These are phyloP conservation scores for Nipponia nippon DNA, from an alignment of 2,113 vertebrate species.

Conservation along the genomic window DNA sequence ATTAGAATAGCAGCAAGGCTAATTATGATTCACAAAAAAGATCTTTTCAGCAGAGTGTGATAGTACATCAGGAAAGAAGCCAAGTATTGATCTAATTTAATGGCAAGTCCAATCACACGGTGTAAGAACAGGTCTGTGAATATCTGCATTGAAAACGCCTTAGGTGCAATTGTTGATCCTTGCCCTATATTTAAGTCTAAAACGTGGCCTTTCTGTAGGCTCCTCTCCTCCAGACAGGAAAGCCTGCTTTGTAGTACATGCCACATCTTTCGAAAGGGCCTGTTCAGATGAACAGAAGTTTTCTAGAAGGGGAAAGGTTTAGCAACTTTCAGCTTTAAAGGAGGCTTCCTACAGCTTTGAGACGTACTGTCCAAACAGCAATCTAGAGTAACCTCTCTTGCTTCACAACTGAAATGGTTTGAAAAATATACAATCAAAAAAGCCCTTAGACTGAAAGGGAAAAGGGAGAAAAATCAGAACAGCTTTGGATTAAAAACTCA, in stretches of 20 bases:
- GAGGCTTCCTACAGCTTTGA: background rate
- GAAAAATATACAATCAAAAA: background rate
- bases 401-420: background rate
- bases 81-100: slow-evolving; percentile 20
- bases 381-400: background rate
- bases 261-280: background rate
- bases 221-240: background rate
- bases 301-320: background rate
- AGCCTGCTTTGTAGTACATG: background rate
- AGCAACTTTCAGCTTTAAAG: background rate
- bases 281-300: background rate
- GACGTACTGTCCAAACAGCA: background rate
- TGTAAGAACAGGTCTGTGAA: background rate
- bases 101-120: background rate
- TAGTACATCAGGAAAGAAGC: background rate
- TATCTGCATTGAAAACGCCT: background rate
- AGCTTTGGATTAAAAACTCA: background rate
- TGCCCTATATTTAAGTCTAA: background rate
- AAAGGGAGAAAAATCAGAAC: background rate
- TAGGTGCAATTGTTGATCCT: background rate
- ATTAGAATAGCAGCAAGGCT: background rate
- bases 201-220: background rate
- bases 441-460: background rate
- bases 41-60: background rate
- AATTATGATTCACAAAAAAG: background rate